Evolutionary conservation across 2,113 vertebrate species (phyloP).

Genomic region (Corythornis vintsioides): DNA sequence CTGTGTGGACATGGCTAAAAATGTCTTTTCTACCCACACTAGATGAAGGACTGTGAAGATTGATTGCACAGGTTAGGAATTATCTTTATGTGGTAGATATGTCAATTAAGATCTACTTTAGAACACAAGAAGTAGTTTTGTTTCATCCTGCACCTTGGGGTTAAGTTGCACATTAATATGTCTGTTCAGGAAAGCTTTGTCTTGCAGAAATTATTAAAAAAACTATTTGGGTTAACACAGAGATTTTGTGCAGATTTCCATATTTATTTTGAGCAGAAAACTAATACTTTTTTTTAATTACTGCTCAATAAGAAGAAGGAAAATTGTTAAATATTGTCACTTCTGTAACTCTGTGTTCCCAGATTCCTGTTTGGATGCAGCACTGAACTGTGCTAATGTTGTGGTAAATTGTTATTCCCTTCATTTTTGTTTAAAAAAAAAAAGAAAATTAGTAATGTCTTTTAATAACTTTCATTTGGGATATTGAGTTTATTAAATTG

Average conservation of each 20-base stretch:
- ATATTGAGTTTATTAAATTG: not conserved
- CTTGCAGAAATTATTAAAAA: not conserved
- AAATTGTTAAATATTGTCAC: not conserved
- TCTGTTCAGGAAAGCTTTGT: not conserved
- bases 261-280: not conserved
- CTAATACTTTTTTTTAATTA: not conserved
- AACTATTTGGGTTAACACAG: not conserved
- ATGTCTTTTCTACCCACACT: not conserved
- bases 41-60: not conserved
- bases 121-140: not conserved
- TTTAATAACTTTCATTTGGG: not conserved
- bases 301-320: not conserved
- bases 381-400: not conserved
- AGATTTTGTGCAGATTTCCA: not conserved
- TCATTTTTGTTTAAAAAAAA: not conserved
- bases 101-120: not conserved
- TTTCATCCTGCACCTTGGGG: not conserved
- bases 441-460: not conserved
- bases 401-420: not conserved
- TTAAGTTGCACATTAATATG: not conserved
- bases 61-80: not conserved
- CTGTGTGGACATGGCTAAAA: not conserved
- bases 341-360: not conserved
- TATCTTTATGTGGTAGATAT: not conserved
- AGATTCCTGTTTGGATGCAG: not conserved